Base-by-base conservation (phyloP, 2,888 invertebrate species). In the Nysson spinosus region DNA sequence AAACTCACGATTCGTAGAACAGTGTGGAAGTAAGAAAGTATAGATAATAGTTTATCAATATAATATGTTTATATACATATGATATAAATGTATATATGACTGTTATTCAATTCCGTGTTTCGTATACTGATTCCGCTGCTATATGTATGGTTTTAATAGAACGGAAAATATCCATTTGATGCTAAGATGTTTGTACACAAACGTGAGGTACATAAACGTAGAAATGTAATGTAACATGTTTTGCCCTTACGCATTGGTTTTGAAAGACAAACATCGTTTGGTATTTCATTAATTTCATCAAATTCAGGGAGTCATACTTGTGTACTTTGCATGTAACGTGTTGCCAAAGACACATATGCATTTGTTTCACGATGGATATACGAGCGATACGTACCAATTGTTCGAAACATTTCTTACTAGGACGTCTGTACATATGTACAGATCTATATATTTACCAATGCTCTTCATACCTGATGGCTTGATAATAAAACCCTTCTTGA, bases 1-100 rank as follows among this genome's bases (percentile, higher is more conserved):
- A 93, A 93, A 93, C 93, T 93, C 93, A 93, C 93, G 93, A 93
- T 91, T 89, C 91, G 92, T 93, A 93, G 93, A 93, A 92, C 92
- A 93, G 92, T 93, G 93, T 93, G 93, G 93, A 93, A n/a, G n/a
- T n/a, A n/a, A n/a, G n/a, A 93, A 93, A 93, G 93, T 93, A 93
- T 92, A 93, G 91, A 92, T 92, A 92, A 92, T 92, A 42, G 37
- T 66, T 60, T 75, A 62, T 65, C 40, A 50, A 69, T 70, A 69
- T 60, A 64, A 1, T 57, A 61, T 66, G 60, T 71, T 30, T 44
- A 43, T 58, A 51, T 43, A 35, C 56, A 58, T 62, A 56, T 43
- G 32, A 1, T 24, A 30, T 30, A 7, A 3, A 34, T 3, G 7
- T 34, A 3, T 34, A 14, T 34, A 3, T 3, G 4, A 1, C 12